Evolutionary conservation across 2,888 invertebrate species (phyloP).

Genomic region (Phanerotoma sp.): DNA sequence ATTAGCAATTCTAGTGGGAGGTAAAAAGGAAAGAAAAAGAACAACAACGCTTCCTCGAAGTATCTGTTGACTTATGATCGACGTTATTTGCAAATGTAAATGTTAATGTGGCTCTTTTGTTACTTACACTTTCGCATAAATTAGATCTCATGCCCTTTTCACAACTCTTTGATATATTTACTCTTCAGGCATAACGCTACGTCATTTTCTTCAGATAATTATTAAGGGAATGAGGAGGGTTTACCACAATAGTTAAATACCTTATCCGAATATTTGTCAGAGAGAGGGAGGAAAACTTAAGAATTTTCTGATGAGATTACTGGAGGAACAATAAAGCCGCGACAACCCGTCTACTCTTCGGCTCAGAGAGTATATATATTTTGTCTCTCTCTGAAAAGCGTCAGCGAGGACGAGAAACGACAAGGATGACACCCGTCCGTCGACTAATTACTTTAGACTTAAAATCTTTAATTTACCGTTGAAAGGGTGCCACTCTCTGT

Average conservation of each 20-base stretch:
- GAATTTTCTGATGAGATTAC: slow-evolving; percentile 23
- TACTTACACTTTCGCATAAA: slow-evolving; percentile 28
- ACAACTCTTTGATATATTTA: slow-evolving; percentile 11
- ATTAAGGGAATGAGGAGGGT: background rate
- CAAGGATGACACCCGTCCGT: slow-evolving; percentile 22
- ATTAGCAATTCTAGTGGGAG: slow-evolving; percentile 39
- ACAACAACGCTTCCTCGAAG: slow-evolving; percentile 18
- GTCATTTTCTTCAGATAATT: slow-evolving; percentile 2
- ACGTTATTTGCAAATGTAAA: slow-evolving; percentile 36
- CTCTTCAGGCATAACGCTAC: background rate
- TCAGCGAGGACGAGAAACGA: background rate
- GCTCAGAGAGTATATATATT: background rate
- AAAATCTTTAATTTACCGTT: slow-evolving; percentile 43
- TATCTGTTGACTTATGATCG: slow-evolving; percentile 34
- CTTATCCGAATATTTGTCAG: slow-evolving; percentile 19
- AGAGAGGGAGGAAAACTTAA: slow-evolving; percentile 1
- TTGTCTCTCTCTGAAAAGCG: slow-evolving; percentile 7
- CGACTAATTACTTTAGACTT: slow-evolving; percentile 44
- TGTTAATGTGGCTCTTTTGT: slow-evolving; percentile 38
- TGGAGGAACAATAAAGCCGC: slow-evolving; percentile 10
- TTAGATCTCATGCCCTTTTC: slow-evolving; percentile 26
- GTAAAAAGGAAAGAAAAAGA: slow-evolving; percentile 14
- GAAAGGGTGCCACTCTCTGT: slow-evolving; percentile 33
- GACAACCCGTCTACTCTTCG: slow-evolving; percentile 1
- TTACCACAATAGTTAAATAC: background rate